These are phyloP conservation scores for Ochropleura plecta DNA, from an alignment of 2,888 invertebrate species.

Conservation along the genomic window DNA sequence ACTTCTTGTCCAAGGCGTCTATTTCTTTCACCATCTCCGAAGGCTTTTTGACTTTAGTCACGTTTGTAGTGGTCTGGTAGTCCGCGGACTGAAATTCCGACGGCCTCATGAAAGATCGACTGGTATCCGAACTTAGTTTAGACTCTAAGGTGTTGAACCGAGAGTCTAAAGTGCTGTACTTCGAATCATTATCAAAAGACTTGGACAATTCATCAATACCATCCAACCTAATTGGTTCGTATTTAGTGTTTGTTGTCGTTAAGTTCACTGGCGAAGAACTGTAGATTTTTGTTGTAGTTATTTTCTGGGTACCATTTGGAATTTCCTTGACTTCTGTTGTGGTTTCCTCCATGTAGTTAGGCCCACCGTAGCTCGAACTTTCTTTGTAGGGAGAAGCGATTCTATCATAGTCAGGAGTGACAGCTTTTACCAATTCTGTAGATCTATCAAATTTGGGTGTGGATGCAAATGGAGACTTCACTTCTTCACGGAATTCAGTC, in stretches of 20 bases:
- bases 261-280: slow-evolving; percentile 90
- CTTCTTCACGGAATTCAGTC: slow-evolving; percentile 80
- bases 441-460: slow-evolving; percentile 84
- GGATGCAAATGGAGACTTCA: slow-evolving; percentile 85
- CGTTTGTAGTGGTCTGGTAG: slow-evolving; percentile 76
- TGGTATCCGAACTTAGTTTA: slow-evolving; percentile 87
- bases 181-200: slow-evolving; percentile 88
- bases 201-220: slow-evolving; percentile 89
- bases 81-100: slow-evolving; percentile 87
- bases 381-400: slow-evolving; percentile 86
- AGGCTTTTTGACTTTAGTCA: slow-evolving; percentile 82
- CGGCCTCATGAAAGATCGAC: slow-evolving; percentile 88
- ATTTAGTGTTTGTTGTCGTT: slow-evolving; percentile 87
- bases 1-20: slow-evolving; percentile 92
- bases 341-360: slow-evolving; percentile 87
- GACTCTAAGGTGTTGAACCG: slow-evolving; percentile 86
- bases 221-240: slow-evolving; percentile 86
- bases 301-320: slow-evolving; percentile 90
- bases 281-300: slow-evolving; percentile 90
- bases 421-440: slow-evolving; percentile 83
- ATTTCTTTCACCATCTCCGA: slow-evolving; percentile 86
- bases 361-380: slow-evolving; percentile 80
- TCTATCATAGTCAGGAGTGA: slow-evolving; percentile 84
- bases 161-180: slow-evolving; percentile 87
- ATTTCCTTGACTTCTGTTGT: slow-evolving; percentile 89